These are phyloP conservation scores for Sepiola atlantica DNA, from an alignment of 2,888 invertebrate genomes.

Conservation along the genomic window DNA sequence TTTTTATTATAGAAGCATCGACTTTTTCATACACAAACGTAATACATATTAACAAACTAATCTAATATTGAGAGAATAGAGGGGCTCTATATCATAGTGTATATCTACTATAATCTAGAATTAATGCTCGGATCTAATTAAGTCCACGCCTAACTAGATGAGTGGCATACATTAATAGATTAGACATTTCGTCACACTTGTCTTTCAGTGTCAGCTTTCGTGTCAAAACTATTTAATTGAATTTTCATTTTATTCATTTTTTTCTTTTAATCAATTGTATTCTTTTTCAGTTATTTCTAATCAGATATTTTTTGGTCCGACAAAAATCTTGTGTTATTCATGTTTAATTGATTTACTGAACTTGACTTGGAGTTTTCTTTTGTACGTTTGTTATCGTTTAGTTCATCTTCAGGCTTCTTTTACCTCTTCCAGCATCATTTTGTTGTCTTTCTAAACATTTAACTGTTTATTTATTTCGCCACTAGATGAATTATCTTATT, in stretches of 20 bases:
- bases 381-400: neutral
- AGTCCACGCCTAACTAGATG: no score
- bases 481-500: no score
- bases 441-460: neutral
- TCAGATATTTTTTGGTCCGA: neutral
- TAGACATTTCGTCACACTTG: neutral
- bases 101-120: no score
- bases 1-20: no score
- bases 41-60: no score
- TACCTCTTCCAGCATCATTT: neutral
- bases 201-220: neutral
- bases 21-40: no score
- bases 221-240: neutral
- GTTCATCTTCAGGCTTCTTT: no score
- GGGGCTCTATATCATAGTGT: no score
- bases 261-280: neutral
- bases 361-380: neutral
- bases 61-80: no score
- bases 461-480: neutral
- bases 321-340: neutral
- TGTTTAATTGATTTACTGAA: conserved; percentile 32
- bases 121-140: no score
- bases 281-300: neutral
- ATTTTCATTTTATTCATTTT: neutral
- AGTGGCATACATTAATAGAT: no score